Conservation (phyloP, 1,140 invertebrate species). For the Cydia amplana region DNA sequence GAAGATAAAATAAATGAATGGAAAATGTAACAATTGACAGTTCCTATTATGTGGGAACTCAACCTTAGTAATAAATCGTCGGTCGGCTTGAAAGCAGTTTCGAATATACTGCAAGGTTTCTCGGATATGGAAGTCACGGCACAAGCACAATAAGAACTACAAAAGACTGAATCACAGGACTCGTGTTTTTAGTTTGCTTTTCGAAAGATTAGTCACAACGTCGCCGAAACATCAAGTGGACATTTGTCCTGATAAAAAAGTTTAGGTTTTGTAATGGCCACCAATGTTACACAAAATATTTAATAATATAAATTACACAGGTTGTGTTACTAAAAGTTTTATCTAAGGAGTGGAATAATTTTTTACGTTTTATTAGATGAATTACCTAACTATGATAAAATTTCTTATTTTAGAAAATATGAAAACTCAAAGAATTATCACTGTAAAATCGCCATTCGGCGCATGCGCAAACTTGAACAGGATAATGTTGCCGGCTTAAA, state of each 20-base stretch:
- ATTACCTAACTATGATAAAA: conserved; percentile 74
- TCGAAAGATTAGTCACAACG: conserved; percentile 65
- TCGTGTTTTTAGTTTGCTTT: conserved; percentile 66
- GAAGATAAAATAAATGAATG: conserved; percentile 43
- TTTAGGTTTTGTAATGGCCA: conserved; percentile 79
- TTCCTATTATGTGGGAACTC: conserved; percentile 67
- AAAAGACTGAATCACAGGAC: conserved; percentile 53
- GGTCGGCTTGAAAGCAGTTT: conserved; percentile 63
- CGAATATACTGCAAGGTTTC: conserved; percentile 48
- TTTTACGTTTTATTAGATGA: conserved; percentile 65
- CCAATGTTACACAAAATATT: conserved; percentile 76
- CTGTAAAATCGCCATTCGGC: conserved; percentile 78
- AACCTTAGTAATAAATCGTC: conserved; percentile 66
- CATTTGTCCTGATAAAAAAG: conserved; percentile 78
- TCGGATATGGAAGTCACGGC: conserved; percentile 48
- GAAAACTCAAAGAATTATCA: conserved; percentile 77
- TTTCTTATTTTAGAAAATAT: conserved; percentile 76
- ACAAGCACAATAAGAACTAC: conserved; percentile 47
- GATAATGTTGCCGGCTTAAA: conserved; percentile 56
- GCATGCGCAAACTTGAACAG: conserved; percentile 77
- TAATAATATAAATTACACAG: conserved; percentile 54
- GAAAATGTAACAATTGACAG: conserved; percentile 74
- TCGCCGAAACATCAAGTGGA: conserved; percentile 79
- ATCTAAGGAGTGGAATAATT: conserved; percentile 53
- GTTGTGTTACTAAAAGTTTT: conserved; percentile 48